A percentile compares a stretch with the other conserved stretches of the same genome.
Conservation (phyloP, 2,113 vertebrate species). For the Albula glossodonta region DNA sequence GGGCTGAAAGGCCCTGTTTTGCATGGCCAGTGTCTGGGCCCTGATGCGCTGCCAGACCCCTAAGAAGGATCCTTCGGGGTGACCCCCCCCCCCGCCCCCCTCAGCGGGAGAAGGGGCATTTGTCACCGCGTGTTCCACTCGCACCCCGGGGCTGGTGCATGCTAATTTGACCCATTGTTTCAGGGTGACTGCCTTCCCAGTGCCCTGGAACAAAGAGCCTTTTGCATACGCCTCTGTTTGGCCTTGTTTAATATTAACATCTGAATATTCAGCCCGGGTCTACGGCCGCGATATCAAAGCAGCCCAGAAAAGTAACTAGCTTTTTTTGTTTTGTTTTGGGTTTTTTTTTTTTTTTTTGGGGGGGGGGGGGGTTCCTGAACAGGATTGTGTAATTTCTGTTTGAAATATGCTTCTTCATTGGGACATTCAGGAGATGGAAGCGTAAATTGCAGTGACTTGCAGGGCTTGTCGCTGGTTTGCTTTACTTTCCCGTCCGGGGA, state of each 20-base stretch:
- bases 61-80: conserved; percentile 68
- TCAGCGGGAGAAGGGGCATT: conserved; percentile 75
- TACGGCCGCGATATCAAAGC: conserved; percentile 50
- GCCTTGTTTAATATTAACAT: conserved; percentile 77
- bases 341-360: neutral
- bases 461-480: neutral
- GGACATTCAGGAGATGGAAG: too few species aligned
- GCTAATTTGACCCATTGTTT: conserved; percentile 86
- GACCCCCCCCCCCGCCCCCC: conserved; percentile 69
- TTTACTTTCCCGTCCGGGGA: neutral
- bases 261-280: conserved; percentile 70
- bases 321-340: conserved; percentile 40
- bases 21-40: conserved; percentile 70
- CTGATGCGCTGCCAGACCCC: conserved; percentile 68
- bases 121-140: conserved; percentile 61
- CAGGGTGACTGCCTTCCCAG: conserved; percentile 81
- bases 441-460: neutral
- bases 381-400: neutral
- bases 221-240: conserved; percentile 66
- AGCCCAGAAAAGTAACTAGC: conserved; percentile 39
- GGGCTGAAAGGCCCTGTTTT: conserved; percentile 66
- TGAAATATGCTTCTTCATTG: neutral
- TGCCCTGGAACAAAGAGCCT: conserved; percentile 79
- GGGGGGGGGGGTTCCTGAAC: conserved; percentile 21
- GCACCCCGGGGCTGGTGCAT: conserved; percentile 71